Percentiles rank a stretch among this genome's conserved stretches.
Conservation (phyloP, 2,888 invertebrate genomes). For the Linnaemya vulpina region DNA sequence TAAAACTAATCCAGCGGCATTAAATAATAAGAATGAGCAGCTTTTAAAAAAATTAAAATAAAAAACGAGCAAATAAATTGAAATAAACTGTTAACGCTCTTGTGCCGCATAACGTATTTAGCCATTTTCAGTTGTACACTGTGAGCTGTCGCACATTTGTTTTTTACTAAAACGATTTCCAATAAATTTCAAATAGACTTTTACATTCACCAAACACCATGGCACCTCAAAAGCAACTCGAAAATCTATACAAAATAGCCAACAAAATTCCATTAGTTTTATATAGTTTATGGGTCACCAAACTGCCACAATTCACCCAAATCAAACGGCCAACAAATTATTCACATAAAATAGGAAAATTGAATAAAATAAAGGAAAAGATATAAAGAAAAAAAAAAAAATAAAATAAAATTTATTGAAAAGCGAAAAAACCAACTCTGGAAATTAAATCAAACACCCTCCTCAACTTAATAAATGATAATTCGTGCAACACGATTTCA, state of each 20-base stretch:
- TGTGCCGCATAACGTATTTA: background rate
- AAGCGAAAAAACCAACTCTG: conserved; percentile 17
- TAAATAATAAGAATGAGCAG: no score
- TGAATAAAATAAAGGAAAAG: conserved; percentile 46
- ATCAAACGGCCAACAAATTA: conserved; percentile 64
- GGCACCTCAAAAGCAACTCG: background rate
- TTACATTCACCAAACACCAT: conserved; percentile 19
- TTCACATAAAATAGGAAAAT: conserved; percentile 65
- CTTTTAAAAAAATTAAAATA: no score
- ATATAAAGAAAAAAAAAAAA: no score
- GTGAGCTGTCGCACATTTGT: background rate
- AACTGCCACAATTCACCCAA: conserved; percentile 50
- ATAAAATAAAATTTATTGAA: background rate
- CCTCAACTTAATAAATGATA: conserved; percentile 71
- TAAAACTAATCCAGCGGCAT: no score
- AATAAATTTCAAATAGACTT: conserved; percentile 27
- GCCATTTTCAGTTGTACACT: background rate
- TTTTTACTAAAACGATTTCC: background rate
- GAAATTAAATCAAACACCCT: conserved; percentile 71
- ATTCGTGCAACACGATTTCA: conserved; percentile 72
- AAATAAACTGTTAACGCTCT: no score
- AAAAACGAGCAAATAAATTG: no score
- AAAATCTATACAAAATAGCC: conserved; percentile 5
- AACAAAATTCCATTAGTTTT: conserved; percentile 41
- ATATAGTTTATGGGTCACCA: conserved; percentile 69